Evolutionary conservation across 2,113 vertebrate genomes (phyloP), one percentile per base, ranked within the genome.

Genomic region (Hucho hucho): DNA sequence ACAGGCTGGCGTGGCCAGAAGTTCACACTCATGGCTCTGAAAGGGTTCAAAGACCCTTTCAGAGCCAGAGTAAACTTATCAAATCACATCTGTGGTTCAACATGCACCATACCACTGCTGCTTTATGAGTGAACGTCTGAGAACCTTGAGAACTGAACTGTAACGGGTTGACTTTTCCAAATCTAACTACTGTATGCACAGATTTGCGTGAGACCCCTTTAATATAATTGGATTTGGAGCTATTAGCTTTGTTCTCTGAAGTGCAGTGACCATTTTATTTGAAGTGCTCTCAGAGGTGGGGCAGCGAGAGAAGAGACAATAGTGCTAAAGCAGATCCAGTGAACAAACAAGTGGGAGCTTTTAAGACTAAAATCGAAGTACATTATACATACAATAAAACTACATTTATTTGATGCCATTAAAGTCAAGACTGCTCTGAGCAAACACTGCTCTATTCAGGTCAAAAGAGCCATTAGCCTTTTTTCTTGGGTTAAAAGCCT

Each of bases 1-100:
- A 91, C 87, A 86, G 89, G 89, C 83, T 80, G 87, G 71, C 81
- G 81, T 86, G 91, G 90, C 90, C 89, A 90, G 88, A 87, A 90
- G 89, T 90, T 90, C 90, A 90, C 87, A 90, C 87, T 90, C 83
- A 84, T 82, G 91, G n/a, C n/a, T n/a, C n/a, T n/a, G n/a, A n/a
- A n/a, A n/a, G n/a, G 89, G 88, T 92, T 90, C 87, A 92, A 91
- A 91, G 90, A 87, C 37, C 81, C 86, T 88, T 90, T 91, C 91
- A 91, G 81, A 87, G 84, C 83, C 84, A 84, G 85, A 84, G 86
- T 87, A 90, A 90, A 92, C 84, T 90, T 83, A 90, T 86, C 83
- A 81, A 84, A 80, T 86, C 81, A 84, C 89, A 92, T 90, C 87
- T 87, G 86, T 79, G 84, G 86, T 83, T 84, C 78, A 78, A 78